phyloP scores from a whole-genome alignment of 2,888 invertebrate species.

The Campoplex nolae region DNA sequence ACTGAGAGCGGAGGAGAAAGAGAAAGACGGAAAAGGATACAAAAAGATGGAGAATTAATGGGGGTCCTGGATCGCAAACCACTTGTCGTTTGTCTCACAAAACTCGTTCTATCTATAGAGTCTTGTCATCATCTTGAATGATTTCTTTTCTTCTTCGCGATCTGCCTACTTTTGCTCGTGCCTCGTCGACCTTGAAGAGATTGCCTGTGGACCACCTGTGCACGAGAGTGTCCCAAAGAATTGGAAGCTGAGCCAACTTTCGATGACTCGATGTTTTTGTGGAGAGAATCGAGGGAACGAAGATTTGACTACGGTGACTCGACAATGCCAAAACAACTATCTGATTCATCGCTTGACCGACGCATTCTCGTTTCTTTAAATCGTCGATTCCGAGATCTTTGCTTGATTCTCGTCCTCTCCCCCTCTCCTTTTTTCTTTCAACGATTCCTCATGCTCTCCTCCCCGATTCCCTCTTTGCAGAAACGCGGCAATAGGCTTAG shows the following conservation, averaged over 20 bases:
- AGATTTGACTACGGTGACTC: conserved; percentile 57
- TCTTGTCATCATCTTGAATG: conserved; percentile 1
- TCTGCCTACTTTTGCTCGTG: neutral
- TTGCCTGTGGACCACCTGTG: conserved; percentile 2
- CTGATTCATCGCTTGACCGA: conserved; percentile 67
- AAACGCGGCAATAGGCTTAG: neutral
- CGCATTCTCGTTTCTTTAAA: conserved; percentile 15
- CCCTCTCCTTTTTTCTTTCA: neutral
- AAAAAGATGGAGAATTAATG: neutral
- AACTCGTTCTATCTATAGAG: neutral
- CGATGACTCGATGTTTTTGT: conserved; percentile 2
- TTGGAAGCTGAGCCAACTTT: conserved; percentile 21
- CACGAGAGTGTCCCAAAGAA: conserved; percentile 7
- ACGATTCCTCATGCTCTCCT: neutral
- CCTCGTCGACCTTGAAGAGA: conserved; percentile 8
- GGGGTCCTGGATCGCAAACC: neutral
- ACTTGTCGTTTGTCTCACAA: neutral
- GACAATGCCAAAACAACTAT: conserved; percentile 65
- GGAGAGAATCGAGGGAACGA: conserved; percentile 13
- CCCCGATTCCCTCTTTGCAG: neutral
- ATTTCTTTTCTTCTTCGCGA: conserved; percentile 2
- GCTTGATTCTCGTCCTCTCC: neutral
- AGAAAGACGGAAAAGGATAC: conserved; percentile 10
- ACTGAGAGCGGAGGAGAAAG: conserved; percentile 38
- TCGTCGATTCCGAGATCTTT: conserved; percentile 30